Conservation (phyloP, 2,888 invertebrate species). For the Orchesellides sinensis region DNA sequence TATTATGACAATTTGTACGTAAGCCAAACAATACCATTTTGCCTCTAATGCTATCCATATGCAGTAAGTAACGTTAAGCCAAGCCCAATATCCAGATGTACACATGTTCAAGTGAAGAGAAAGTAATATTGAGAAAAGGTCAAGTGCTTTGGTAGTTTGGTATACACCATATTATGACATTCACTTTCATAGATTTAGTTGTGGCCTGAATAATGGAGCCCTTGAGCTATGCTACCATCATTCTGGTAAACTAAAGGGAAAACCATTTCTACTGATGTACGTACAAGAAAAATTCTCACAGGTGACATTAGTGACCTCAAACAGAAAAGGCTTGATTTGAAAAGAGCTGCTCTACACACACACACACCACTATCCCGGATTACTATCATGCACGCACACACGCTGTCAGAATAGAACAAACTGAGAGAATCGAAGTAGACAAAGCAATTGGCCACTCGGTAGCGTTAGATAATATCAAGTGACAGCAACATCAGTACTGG, state of each 20-base stretch:
- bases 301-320: conserved; percentile 66
- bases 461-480: conserved; percentile 66
- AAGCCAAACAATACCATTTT: no score
- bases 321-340: conserved; percentile 45
- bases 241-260: conserved; percentile 7
- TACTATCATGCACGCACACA: conserved; percentile 1
- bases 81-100: no score
- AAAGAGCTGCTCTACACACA: conserved; percentile 9
- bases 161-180: not conserved
- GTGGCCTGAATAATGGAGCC: not conserved
- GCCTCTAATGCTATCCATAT: not conserved
- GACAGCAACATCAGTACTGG: conserved; percentile 63
- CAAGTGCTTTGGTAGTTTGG: conserved; percentile 20
- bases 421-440: conserved; percentile 2
- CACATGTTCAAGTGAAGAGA: conserved; percentile 1
- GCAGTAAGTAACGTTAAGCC: not conserved
- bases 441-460: conserved; percentile 60
- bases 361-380: not conserved
- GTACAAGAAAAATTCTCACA: conserved; percentile 52
- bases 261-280: not conserved
- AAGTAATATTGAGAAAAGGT: conserved; percentile 20
- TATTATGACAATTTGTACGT: no score
- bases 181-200: not conserved
- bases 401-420: not conserved
- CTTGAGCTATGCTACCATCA: conserved; percentile 2